These are phyloP conservation scores for Ruditapes philippinarum DNA, from an alignment of 1,140 invertebrate species.

Conservation along the genomic window DNA sequence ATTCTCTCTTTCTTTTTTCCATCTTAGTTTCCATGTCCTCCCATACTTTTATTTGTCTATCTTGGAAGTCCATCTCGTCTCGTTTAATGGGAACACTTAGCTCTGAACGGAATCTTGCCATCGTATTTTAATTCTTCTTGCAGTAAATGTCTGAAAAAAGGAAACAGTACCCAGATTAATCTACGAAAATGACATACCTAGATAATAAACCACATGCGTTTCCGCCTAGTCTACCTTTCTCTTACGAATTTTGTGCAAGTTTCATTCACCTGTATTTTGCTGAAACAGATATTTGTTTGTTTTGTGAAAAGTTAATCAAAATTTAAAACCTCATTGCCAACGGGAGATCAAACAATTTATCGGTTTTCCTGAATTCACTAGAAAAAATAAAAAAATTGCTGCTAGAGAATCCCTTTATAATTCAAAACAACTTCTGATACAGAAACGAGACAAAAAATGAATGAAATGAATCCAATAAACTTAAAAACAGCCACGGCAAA, in stretches of 20 bases:
- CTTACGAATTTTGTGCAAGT: no score
- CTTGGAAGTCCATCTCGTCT: constrained; percentile 84
- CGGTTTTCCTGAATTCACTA: no score
- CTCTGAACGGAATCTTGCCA: constrained; percentile 82
- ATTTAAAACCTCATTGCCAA: no score
- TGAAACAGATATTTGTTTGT: not conserved
- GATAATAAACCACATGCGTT: not conserved
- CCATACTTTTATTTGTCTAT: constrained; percentile 84
- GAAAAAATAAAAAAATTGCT: no score
- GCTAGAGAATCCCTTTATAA: no score
- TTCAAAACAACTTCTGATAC: no score
- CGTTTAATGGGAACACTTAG: constrained; percentile 83
- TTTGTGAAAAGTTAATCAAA: no score
- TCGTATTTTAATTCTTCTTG: constrained; percentile 28
- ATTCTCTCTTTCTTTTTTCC: constrained; percentile 82
- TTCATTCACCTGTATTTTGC: not conserved
- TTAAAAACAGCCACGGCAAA: no score
- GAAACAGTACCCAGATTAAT: constrained; percentile 34
- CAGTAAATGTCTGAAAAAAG: constrained; percentile 34
- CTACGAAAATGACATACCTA: not conserved
- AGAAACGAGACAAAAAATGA: no score
- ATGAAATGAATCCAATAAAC: no score
- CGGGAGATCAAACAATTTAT: no score
- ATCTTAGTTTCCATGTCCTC: constrained; percentile 83
- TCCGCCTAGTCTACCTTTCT: not conserved